Base-by-base conservation (phyloP, 1,140 invertebrate genomes). In the Nilaparvata lugens region DNA sequence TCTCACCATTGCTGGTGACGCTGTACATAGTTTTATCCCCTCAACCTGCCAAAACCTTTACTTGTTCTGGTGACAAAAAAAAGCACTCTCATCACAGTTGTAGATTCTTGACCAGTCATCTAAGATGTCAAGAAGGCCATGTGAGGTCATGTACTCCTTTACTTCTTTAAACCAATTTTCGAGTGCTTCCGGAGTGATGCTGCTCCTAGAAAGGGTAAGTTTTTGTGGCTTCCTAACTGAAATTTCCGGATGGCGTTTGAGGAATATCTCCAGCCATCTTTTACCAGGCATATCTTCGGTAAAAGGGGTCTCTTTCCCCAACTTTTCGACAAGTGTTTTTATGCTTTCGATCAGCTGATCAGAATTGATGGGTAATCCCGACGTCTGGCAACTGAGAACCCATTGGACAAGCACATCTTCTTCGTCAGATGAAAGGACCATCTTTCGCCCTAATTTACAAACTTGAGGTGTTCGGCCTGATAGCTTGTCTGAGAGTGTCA, bases 211-310 rank as follows among this genome's bases (percentile, higher is more conserved):
- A 1, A 56, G 24, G 2, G 64, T 70, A 14, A 70, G 63, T 48
- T 58, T 62, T 62, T 71, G 64, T 21, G 64, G n/a, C 35, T 63
- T 40, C 9, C 38, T 9, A 40, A 40, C 38, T 9, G 38, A 9
- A 9, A 40, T 40, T n/a, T n/a, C 48, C 21, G 66, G 65, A 63
- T 73, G 65, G 23, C 66, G 25, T 45, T 64, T 68, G 51, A 73
- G 38, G 66, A 72, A 72, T 13, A 52, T 59, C 58, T 72, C 67
- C 60, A 67, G 69, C 72, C 71, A 75, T 52, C 62, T 65, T n/a
- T 67, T 62, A 7, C 70, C 68, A 11, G 71, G 67, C n/a, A n/a
- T n/a, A n/a, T n/a, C n/a, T n/a, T n/a, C n/a, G n/a, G n/a, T n/a
- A n/a, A n/a, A n/a, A n/a, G n/a, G n/a, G n/a, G n/a, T n/a, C n/a